Base-by-base conservation (phyloP, 2,797 vertebrate genomes). In the Sebastiscus tertius region DNA sequence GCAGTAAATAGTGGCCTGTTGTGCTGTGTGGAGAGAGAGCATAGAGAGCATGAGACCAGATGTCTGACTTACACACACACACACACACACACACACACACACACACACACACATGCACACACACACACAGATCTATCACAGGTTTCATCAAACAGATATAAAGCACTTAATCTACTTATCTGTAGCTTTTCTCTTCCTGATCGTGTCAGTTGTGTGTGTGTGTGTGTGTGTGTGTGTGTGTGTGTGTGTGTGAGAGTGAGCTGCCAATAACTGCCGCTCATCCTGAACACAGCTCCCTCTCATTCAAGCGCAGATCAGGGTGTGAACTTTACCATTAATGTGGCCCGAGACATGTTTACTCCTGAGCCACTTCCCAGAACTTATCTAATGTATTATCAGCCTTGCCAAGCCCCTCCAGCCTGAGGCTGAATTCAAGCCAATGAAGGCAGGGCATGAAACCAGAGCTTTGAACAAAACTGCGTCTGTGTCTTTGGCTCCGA, bases 351-450 rank as follows among this genome's bases (percentile, higher is more conserved):
- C 74, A 75, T 93, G 89, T 91, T 91, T 91, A 72, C 81, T 60
- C 68, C 76, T 22, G 61, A 87, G 59, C 70, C 67, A 80, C 82
- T 92, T 93, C 89, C 90, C 86, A 93, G 92, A 93, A 93, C 42
- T 73, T 68, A 82, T 93, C 83, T 82, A 84, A 91, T 89, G 77
- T 87, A 89, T 87, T 91, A 80, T 55, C 73, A 14, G 6, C 18
- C 54, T 55, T 69, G 80, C 84, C 87, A 80, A 69, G 14, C 79
- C 34, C n/a, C 27, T 66, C 46, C 31, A 54, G 62, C 72, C 65
- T 58, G 64, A 52, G 46, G 39, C 39, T 11, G 6, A 70, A 29
- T 26, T 20, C 36, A 4, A 56, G 16, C 12, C 9, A 80, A 68
- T 49, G 68, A 79, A 80, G 74, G 85, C 64, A 81, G 67, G 69